Evolutionary conservation across 53 echinoderm and acorn worm species (phyloP).

Genomic region (Arbacia lixula): DNA sequence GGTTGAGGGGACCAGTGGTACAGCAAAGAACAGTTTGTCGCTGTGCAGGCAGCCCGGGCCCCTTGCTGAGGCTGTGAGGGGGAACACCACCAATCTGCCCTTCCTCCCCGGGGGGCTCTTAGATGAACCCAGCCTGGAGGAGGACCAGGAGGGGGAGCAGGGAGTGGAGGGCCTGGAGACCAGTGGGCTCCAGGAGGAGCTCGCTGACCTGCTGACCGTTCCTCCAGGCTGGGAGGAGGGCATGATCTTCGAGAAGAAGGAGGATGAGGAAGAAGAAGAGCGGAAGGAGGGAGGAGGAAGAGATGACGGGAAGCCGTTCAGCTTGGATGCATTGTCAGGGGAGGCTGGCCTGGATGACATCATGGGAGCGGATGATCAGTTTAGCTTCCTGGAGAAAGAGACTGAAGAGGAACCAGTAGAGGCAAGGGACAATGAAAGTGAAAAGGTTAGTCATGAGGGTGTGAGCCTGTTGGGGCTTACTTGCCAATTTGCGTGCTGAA

Average conservation of each 20-base stretch:
- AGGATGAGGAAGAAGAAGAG: constrained; percentile 7
- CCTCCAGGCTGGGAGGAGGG: constrained; percentile 83
- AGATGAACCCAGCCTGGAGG: constrained; percentile 75
- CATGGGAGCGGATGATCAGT: constrained; percentile 71
- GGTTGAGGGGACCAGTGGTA: constrained; percentile 69
- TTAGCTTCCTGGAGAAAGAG: constrained; percentile 67
- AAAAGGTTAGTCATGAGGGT: constrained; percentile 13
- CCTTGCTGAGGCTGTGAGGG: constrained; percentile 84
- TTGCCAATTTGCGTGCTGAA: no score
- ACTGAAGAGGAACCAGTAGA: constrained; percentile 51
- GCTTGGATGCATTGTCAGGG: neutral
- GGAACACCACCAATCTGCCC: constrained; percentile 92
- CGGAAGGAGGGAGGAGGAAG: neutral
- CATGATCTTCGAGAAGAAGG: constrained; percentile 73
- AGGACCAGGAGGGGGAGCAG: neutral
- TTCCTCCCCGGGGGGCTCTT: constrained; percentile 93
- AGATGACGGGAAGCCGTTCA: neutral
- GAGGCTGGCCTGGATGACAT: constrained; percentile 69
- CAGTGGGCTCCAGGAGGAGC: constrained; percentile 54
- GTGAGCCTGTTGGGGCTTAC: no score
- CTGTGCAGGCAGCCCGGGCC: constrained; percentile 89
- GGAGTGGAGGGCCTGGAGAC: constrained; percentile 31
- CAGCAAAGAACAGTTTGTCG: constrained; percentile 93
- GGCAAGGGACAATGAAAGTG: neutral
- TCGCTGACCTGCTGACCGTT: constrained; percentile 72